A percentile compares a stretch with the other conserved stretches of the same genome.
phyloP scores from a whole-genome alignment of 64 coral and sea anemone species.

The Actinia tenebrosa region DNA sequence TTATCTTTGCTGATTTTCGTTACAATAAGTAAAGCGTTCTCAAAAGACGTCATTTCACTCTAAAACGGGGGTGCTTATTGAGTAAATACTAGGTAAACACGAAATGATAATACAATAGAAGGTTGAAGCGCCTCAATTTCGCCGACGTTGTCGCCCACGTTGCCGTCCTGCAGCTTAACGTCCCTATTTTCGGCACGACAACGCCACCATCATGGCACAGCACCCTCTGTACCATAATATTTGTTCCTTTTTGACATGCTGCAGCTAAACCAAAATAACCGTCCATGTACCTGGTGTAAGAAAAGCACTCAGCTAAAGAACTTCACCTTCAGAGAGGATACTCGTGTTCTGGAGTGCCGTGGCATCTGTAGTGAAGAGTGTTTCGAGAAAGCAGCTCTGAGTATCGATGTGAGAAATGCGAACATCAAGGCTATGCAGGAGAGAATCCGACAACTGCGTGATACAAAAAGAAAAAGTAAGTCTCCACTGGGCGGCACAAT shows the following conservation, averaged over 20 bases:
- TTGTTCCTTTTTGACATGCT: not conserved
- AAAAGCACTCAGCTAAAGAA: constrained; percentile 20
- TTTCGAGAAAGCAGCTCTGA: constrained; percentile 45
- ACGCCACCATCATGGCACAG: too few species aligned
- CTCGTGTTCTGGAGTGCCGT: constrained; percentile 33
- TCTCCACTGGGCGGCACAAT: not conserved
- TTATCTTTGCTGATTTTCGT: too few species aligned
- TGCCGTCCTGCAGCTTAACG: too few species aligned
- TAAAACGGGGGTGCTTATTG: too few species aligned
- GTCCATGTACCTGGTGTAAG: constrained; percentile 51
- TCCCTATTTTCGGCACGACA: too few species aligned
- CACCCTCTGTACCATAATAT: too few species aligned
- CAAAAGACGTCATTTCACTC: too few species aligned
- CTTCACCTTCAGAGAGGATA: constrained; percentile 39
- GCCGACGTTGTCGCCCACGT: too few species aligned
- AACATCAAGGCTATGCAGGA: constrained; percentile 18
- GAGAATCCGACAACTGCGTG: not conserved
- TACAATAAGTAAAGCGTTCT: too few species aligned
- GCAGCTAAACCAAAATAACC: not conserved
- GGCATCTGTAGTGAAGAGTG: constrained; percentile 36
- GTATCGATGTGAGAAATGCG: constrained; percentile 21
- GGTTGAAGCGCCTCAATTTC: too few species aligned
- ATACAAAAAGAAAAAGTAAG: not conserved
- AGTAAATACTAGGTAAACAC: too few species aligned
- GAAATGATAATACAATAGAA: too few species aligned